Base-by-base conservation (phyloP, 2,113 vertebrate species). In the Rallus limicola region DNA sequence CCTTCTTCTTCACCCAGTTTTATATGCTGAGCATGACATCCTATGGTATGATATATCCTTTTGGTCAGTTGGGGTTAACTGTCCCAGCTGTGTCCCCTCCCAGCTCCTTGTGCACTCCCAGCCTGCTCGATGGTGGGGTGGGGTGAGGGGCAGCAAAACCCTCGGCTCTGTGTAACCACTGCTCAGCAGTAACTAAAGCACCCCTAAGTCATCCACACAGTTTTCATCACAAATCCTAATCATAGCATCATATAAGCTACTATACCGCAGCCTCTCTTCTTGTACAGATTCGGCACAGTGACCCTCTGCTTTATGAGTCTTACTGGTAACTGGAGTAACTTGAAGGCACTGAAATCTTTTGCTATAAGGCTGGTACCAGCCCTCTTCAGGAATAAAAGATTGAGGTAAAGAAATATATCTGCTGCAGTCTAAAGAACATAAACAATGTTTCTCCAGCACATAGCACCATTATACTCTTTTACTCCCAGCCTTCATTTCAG, bases 181-280 rank as follows among this genome's bases (percentile, higher is more conserved):
- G 29, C 11, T 53, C 33, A 76, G 16, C 20, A 44, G 6, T 26
- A 60, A 46, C 36, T 28, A 28, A 84, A 74, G 2, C 11, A 63
- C 3, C 7, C 12, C 4, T 7, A 55, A 23, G 1, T 26, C 55
- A 64, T 1, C 42, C 24, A 56, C 13, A 25, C 3, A 29, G 8
- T 50, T 82, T 88, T 60, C 14, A 52, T 31, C 56, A 75, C 44
- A 74, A 56, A 82, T 24, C 6, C 25, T 59, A 46, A 36, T 24
- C 60, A 9, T 2, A 36, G 28, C 14, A 36, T 34, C 34, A 42
- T 8, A 21, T 15, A 36, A 65, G 18, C 4, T 36, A 13, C 40
- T 60, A 3, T 14, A 58, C 7, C 18, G 11, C 40, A 86, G 29
- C 14, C 13, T 59, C 0, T 44, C 15, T 77, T 36, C 53, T 80